phyloP scores from a whole-genome alignment of 2,888 invertebrate genomes.

The Sarcophaga rosellei region DNA sequence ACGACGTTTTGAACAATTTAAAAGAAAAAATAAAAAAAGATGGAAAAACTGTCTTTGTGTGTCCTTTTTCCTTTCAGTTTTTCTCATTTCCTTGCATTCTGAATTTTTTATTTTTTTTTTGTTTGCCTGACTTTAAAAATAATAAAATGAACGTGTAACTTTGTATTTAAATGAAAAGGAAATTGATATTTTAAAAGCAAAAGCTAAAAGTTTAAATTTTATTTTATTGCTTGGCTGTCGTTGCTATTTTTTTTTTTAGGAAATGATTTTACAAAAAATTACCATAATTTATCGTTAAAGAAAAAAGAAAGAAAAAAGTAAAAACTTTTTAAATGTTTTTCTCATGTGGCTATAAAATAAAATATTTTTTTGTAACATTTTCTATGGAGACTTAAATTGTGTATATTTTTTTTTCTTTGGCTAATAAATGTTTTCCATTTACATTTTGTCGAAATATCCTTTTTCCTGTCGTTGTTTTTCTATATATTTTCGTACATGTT shows the following conservation, averaged over 20 bases:
- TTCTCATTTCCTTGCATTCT: neutral
- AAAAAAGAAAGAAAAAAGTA: neutral
- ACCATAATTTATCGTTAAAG: conserved; percentile 41
- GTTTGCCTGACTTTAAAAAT: conserved; percentile 8
- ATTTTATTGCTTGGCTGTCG: neutral
- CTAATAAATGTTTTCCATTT: conserved; percentile 5
- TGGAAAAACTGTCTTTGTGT: conserved; percentile 47
- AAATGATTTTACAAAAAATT: conserved; percentile 53
- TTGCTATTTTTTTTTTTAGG: conserved; percentile 13
- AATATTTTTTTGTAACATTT: neutral
- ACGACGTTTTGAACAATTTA: conserved; percentile 69
- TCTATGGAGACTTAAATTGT: neutral
- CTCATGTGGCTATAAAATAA: neutral
- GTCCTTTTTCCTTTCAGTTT: neutral
- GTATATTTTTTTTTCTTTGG: neutral
- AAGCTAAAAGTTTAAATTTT: conserved; percentile 55
- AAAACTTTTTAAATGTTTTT: conserved; percentile 8
- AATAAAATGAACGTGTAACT: conserved; percentile 49
- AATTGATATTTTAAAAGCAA: conserved; percentile 68
- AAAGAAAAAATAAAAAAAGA: conserved; percentile 51
- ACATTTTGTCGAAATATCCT: conserved; percentile 45
- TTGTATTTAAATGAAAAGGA: conserved; percentile 66
- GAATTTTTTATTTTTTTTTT: conserved; percentile 3
- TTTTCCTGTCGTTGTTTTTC: conserved; percentile 42
- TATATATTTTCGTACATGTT: conserved; percentile 10